A percentile compares a stretch with the other conserved stretches of the same genome.
Evolutionary conservation across 2,113 vertebrate genomes (phyloP).

Genomic region (Solea solea): DNA sequence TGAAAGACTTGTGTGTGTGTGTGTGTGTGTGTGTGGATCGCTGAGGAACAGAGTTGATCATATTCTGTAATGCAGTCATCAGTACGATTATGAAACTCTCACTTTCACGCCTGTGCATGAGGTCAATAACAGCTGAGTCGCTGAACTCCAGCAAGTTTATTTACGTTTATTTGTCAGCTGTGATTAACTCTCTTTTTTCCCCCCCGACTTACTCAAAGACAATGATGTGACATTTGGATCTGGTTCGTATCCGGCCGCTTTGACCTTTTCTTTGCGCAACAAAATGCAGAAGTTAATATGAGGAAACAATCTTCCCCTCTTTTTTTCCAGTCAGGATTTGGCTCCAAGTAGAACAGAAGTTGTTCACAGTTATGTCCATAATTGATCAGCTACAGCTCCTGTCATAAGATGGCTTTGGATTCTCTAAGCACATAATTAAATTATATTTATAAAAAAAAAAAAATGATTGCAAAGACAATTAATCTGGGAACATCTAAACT

Average conservation of each 20-base stretch:
- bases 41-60: background rate
- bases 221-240: constrained; percentile 55
- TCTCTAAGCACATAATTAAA: constrained; percentile 46
- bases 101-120: background rate
- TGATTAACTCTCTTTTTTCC: constrained; percentile 17
- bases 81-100: background rate
- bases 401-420: constrained; percentile 55
- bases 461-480: constrained; percentile 23
- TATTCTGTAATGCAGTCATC: background rate
- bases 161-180: constrained; percentile 22
- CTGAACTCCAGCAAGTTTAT: background rate
- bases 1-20: background rate
- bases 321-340: constrained; percentile 30
- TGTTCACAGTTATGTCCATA: constrained; percentile 37
- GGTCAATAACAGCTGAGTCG: constrained; percentile 17
- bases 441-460: background rate
- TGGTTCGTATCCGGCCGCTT: constrained; percentile 28
- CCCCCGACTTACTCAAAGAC: constrained; percentile 32
- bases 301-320: constrained; percentile 44
- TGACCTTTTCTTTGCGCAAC: constrained; percentile 34
- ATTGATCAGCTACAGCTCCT: constrained; percentile 53
- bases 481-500: background rate
- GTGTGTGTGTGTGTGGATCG: background rate
- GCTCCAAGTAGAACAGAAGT: constrained; percentile 32
- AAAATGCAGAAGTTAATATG: constrained; percentile 38